Evolutionary conservation across 2,888 invertebrate species (phyloP), one percentile per base, ranked within the genome.

Genomic region (Microchrysa polita): DNA sequence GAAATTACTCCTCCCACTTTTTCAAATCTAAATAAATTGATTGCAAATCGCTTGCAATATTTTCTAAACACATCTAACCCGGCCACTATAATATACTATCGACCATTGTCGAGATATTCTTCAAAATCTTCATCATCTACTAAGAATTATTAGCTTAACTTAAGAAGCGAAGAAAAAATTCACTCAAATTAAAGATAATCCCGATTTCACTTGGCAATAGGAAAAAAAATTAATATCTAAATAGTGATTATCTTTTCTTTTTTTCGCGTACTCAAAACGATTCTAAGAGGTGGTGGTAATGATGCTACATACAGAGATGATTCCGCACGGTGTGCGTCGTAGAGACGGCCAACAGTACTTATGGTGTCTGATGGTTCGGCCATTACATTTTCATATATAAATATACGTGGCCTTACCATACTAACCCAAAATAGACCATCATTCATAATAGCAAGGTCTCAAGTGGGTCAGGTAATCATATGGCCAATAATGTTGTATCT

Each of bases 381-480:
- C 12, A 48, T n/a, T n/a, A 48, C 16, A n/a, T 12, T 12, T 48
- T 48, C 18, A n/a, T n/a, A n/a, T n/a, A n/a, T n/a, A n/a, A n/a
- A n/a, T n/a, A n/a, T n/a, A n/a, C n/a, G n/a, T 23, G 59, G 59
- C 59, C 52, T 69, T 69, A 67, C 53, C 67, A 53, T 55, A 67
- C 67, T 67, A 67, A 67, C 67, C 67, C 67, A 67, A 55, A 67
- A 67, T 27, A 34, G 67, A 55, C 55, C 67, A 55, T 55, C 55
- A 69, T 57, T 69, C 69, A 57, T 69, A 57, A 57, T 57, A 23
- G 27, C n/a, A n/a, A 34, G 40, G 22, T 42, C 20, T 10, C 22
- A 69, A 69, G 69, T 69, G 69, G 69, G 69, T 69, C 69, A 57
- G 0, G 57, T 55, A 69, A 69, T 69, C 69, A 69, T 34, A 34